Evolutionary conservation across 2,888 invertebrate genomes (phyloP).

Genomic region (Hymenopus coronatus): DNA sequence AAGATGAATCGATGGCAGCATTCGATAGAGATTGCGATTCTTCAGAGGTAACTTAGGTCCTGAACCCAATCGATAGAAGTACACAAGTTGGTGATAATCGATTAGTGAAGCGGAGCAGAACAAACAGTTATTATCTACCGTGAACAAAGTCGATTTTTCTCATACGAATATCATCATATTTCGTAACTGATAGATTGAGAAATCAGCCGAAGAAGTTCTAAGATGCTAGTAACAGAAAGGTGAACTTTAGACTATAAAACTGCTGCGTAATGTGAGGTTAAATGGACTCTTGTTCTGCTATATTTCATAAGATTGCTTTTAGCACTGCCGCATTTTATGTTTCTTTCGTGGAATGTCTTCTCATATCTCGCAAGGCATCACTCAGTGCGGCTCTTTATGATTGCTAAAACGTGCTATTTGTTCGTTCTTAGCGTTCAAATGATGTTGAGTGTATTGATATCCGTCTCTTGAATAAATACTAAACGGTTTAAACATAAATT

Average conservation of each 20-base stretch:
- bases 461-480: too few relatives aligned
- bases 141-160: neutral
- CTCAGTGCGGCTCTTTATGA: neutral
- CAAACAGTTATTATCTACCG: neutral
- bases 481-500: too few relatives aligned
- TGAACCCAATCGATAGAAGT: neutral
- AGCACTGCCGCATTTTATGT: neutral
- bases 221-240: neutral
- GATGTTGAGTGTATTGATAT: too few relatives aligned
- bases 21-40: neutral
- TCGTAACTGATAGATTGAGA: neutral
- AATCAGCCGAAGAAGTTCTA: neutral
- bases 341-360: neutral
- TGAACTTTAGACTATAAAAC: neutral
- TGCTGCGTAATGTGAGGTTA: neutral
- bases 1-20: neutral
- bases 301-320: neutral
- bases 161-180: neutral
- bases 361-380: neutral
- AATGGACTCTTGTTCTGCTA: neutral
- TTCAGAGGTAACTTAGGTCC: neutral
- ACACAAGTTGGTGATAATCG: neutral
- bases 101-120: neutral
- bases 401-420: too few relatives aligned
- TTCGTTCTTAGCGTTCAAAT: too few relatives aligned